phyloP scores from a whole-genome alignment of 2,888 invertebrate species.

The Erebia aethiops region DNA sequence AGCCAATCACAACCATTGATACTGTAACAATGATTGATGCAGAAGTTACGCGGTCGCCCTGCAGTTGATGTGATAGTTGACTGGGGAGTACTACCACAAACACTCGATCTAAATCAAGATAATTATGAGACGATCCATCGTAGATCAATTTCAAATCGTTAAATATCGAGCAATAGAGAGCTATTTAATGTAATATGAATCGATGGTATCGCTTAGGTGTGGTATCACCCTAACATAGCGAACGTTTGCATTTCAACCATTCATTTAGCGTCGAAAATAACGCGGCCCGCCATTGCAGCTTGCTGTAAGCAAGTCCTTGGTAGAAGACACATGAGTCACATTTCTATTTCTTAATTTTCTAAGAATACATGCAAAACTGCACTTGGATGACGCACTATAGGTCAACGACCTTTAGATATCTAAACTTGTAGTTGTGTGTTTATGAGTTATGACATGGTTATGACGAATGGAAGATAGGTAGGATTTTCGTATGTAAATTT shows the following conservation, averaged over 20 bases:
- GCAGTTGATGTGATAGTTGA: too few species aligned
- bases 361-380: slow-evolving; percentile 80
- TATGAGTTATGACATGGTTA: slow-evolving; percentile 26
- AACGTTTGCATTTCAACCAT: neutral
- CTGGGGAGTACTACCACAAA: too few species aligned
- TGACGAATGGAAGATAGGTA: slow-evolving; percentile 34
- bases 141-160: too few species aligned
- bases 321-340: slow-evolving; percentile 68
- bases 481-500: slow-evolving; percentile 14
- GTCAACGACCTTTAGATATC: slow-evolving; percentile 62
- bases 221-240: neutral
- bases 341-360: slow-evolving; percentile 77
- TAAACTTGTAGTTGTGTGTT: slow-evolving; percentile 30
- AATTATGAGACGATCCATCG: too few species aligned
- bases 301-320: slow-evolving; percentile 64
- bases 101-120: too few species aligned
- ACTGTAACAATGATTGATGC: too few species aligned
- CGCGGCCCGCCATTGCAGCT: slow-evolving; percentile 45
- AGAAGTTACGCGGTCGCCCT: too few species aligned
- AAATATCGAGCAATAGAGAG: too few species aligned
- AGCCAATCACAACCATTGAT: too few species aligned
- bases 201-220: too few species aligned
- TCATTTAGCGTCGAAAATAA: slow-evolving; percentile 48
- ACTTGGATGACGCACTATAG: slow-evolving; percentile 70
- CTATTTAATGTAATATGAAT: too few species aligned